A percentile compares a stretch with the other conserved stretches of the same genome.
These are phyloP conservation scores for Tethea ocularis DNA, from an alignment of 2,888 invertebrate species.

Conservation along the genomic window DNA sequence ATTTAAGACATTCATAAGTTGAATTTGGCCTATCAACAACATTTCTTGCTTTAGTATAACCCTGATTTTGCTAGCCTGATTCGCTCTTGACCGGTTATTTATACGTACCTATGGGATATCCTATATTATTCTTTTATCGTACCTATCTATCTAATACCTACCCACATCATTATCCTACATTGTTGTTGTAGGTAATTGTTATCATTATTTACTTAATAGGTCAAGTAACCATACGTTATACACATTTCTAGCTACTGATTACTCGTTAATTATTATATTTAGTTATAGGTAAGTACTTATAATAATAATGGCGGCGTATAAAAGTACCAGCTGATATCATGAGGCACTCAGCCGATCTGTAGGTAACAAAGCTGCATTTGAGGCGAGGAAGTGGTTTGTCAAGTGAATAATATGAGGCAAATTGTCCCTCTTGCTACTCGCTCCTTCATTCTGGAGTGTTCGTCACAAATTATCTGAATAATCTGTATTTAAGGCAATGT, in stretches of 20 bases:
- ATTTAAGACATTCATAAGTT: too few relatives aligned
- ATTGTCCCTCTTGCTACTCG: constrained; percentile 46
- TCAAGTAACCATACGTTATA: constrained; percentile 1
- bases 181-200: constrained; percentile 8
- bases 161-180: background rate
- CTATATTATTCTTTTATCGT: background rate
- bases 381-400: constrained; percentile 59
- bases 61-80: too few relatives aligned
- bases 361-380: constrained; percentile 27
- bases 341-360: constrained; percentile 21
- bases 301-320: too few relatives aligned
- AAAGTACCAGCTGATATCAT: background rate
- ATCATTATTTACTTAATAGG: constrained; percentile 6
- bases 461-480: constrained; percentile 37
- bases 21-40: too few relatives aligned
- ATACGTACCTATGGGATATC: too few relatives aligned
- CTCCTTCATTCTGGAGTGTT: constrained; percentile 28
- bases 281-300: background rate
- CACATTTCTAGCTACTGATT: background rate
- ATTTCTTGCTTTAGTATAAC: too few relatives aligned
- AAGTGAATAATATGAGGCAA: constrained; percentile 62
- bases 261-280: background rate
- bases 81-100: background rate
- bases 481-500: constrained; percentile 17
- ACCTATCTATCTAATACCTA: constrained; percentile 17